Evolutionary conservation across 2,113 vertebrate species (phyloP).

Genomic region (Aspidoscelis tigris): DNA sequence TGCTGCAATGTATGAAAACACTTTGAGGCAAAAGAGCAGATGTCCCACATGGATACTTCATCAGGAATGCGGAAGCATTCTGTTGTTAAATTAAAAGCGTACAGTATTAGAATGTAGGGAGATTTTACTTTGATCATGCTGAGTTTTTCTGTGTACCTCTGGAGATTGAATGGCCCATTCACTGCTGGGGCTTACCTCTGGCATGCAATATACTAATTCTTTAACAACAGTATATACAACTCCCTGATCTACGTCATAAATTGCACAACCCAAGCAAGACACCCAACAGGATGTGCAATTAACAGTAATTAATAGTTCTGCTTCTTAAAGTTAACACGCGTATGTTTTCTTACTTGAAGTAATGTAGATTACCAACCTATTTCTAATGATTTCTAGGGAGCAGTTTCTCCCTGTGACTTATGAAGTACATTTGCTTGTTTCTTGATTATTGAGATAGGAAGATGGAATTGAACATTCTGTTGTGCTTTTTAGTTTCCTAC

Average conservation of each 20-base stretch:
- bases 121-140: slow-evolving; percentile 43
- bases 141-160: neutral
- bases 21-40: neutral
- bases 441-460: no score
- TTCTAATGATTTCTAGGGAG: no score
- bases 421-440: no score
- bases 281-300: slow-evolving; percentile 38
- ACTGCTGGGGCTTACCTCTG: neutral
- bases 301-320: slow-evolving; percentile 37
- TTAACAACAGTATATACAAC: slow-evolving; percentile 37
- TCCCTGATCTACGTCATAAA: slow-evolving; percentile 38
- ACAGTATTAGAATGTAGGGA: neutral
- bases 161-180: neutral
- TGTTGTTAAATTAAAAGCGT: slow-evolving; percentile 29
- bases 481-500: neutral
- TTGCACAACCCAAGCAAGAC: slow-evolving; percentile 32
- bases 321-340: slow-evolving; percentile 33
- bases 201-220: slow-evolving; percentile 20
- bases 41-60: neutral
- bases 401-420: no score
- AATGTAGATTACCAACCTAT: slow-evolving; percentile 31
- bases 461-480: neutral
- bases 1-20: slow-evolving; percentile 5
- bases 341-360: slow-evolving; percentile 49
- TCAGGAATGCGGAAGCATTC: slow-evolving; percentile 19